A percentile compares a stretch with the other conserved stretches of the same genome.
Evolutionary conservation across 2,888 invertebrate genomes (phyloP).

Genomic region (Meteorus cinctellus): DNA sequence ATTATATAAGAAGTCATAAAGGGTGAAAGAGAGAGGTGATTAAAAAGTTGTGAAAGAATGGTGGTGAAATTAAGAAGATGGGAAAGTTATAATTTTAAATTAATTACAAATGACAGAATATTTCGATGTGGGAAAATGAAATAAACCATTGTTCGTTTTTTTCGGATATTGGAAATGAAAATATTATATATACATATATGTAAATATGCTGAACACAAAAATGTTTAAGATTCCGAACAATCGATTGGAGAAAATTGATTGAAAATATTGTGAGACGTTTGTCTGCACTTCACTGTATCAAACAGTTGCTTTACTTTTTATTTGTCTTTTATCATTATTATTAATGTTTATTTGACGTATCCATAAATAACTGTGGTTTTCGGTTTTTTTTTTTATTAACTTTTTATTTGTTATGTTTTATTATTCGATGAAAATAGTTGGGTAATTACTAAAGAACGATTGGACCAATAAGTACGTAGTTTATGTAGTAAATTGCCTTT

Average conservation of each 20-base stretch:
- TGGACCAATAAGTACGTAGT: slow-evolving; percentile 64
- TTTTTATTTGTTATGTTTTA: slow-evolving; percentile 36
- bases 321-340: slow-evolving; percentile 32
- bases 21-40: slow-evolving; percentile 16
- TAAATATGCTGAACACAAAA: slow-evolving; percentile 21
- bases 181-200: slow-evolving; percentile 43
- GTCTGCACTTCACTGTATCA: background rate
- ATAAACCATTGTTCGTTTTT: slow-evolving; percentile 20
- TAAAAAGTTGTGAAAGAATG: background rate
- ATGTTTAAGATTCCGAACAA: background rate
- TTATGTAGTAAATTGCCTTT: slow-evolving; percentile 62
- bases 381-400: slow-evolving; percentile 43
- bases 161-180: slow-evolving; percentile 29
- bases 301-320: slow-evolving; percentile 39
- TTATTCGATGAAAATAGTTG: background rate
- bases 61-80: slow-evolving; percentile 25
- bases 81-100: slow-evolving; percentile 48
- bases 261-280: slow-evolving; percentile 8
- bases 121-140: slow-evolving; percentile 40
- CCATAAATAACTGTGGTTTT: slow-evolving; percentile 21
- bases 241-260: background rate
- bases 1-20: slow-evolving; percentile 44
- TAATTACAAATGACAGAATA: slow-evolving; percentile 45
- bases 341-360: slow-evolving; percentile 30
- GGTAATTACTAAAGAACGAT: slow-evolving; percentile 56